Evolutionary conservation across 1,140 invertebrate genomes (phyloP).

Genomic region (Drosophila rhopaloa): DNA sequence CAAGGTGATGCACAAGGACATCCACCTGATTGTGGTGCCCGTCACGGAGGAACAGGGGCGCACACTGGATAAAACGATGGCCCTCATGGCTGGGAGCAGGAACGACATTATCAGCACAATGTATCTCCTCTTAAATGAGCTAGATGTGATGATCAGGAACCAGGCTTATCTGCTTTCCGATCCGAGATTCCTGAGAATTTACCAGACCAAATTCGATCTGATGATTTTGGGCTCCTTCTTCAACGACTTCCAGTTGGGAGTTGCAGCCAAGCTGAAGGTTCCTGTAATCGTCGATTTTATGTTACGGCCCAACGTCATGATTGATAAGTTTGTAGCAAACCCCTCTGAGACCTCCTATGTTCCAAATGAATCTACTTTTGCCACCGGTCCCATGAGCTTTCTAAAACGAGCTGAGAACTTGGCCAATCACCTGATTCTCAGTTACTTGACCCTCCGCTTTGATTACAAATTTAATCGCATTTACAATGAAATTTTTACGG

Average conservation of each 20-base stretch:
- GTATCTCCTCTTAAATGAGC: background rate
- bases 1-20: conserved; percentile 42
- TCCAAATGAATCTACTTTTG: background rate
- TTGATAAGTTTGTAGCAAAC: background rate
- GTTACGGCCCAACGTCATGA: background rate
- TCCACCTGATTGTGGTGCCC: conserved; percentile 56
- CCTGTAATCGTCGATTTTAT: background rate
- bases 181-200: background rate
- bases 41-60: conserved; percentile 27
- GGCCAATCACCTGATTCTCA: background rate
- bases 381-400: background rate
- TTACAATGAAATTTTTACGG: background rate
- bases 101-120: background rate
- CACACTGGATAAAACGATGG: conserved; percentile 20
- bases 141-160: background rate
- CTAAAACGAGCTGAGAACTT: background rate
- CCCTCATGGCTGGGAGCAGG: background rate
- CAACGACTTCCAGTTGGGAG: conserved; percentile 4
- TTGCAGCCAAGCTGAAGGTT: background rate
- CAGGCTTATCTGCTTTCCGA: background rate
- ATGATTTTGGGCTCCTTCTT: background rate
- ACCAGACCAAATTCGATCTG: background rate
- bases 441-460: background rate
- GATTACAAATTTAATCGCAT: background rate
- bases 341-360: background rate